phyloP scores from a whole-genome alignment of 2,113 vertebrate species.

The Entelurus aequoreus region DNA sequence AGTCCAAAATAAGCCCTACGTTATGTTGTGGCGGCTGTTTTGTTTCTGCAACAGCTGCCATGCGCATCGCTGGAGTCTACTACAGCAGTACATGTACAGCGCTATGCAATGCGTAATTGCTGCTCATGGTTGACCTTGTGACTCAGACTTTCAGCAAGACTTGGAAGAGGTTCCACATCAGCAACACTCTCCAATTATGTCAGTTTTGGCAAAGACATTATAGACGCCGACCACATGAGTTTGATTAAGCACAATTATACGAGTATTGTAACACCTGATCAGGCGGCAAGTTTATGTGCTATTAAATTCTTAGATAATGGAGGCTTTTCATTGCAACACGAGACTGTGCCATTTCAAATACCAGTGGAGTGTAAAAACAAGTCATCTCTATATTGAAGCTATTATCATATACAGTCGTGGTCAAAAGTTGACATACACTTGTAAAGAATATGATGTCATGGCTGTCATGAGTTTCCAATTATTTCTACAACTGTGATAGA shows the following conservation, averaged over 20 bases:
- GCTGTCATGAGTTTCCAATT: too few relatives aligned
- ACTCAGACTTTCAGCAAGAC: slow-evolving; percentile 15
- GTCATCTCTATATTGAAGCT: too few relatives aligned
- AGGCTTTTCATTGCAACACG: background rate
- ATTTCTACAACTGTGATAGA: too few relatives aligned
- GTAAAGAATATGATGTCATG: too few relatives aligned
- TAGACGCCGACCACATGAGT: slow-evolving; percentile 19
- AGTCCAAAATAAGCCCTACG: too few relatives aligned
- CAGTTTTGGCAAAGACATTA: slow-evolving; percentile 26
- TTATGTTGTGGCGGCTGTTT: background rate
- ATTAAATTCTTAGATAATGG: background rate
- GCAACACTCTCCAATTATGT: slow-evolving; percentile 25
- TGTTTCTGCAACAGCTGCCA: slow-evolving; percentile 28
- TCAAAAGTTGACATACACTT: too few relatives aligned
- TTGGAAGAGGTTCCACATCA: slow-evolving; percentile 16
- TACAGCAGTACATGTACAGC: slow-evolving; percentile 37
- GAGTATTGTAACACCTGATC: slow-evolving; percentile 12
- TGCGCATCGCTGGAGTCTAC: slow-evolving; percentile 18
- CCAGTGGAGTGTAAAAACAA: too few relatives aligned
- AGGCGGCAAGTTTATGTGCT: slow-evolving; percentile 7
- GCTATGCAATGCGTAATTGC: slow-evolving; percentile 30
- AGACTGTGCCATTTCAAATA: slow-evolving; percentile 20
- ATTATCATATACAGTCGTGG: too few relatives aligned
- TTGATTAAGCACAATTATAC: slow-evolving; percentile 14
- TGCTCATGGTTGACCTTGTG: slow-evolving; percentile 42